Conservation (phyloP, 1,140 invertebrate species). For the Aleiodes sp. region DNA sequence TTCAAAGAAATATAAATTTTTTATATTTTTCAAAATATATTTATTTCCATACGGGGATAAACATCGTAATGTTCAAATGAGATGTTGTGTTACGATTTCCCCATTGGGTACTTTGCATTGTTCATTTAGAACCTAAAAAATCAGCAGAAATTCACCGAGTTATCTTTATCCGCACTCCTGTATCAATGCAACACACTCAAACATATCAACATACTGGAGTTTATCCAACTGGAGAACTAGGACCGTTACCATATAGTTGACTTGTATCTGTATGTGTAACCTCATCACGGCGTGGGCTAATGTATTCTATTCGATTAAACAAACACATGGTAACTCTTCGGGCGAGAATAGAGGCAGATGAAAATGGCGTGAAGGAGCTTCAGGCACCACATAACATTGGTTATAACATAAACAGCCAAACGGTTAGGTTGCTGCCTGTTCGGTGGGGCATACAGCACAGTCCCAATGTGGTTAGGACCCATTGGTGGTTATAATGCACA, state of each 20-base stretch:
- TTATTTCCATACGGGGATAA: too few relatives aligned
- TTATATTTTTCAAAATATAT: too few relatives aligned
- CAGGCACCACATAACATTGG: constrained; percentile 19
- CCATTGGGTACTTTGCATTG: too few relatives aligned
- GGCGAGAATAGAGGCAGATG: too few relatives aligned
- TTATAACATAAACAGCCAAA: neutral
- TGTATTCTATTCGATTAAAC: constrained; percentile 55
- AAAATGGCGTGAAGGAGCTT: constrained; percentile 30
- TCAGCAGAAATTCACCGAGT: too few relatives aligned
- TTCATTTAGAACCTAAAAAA: too few relatives aligned
- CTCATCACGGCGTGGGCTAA: constrained; percentile 47
- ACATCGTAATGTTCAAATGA: too few relatives aligned
- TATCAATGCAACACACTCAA: neutral
- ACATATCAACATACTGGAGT: neutral
- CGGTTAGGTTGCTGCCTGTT: neutral
- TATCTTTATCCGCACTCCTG: neutral
- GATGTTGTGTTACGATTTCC: too few relatives aligned
- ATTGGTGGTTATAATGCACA: constrained; percentile 32
- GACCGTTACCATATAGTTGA: constrained; percentile 15
- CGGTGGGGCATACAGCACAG: neutral
- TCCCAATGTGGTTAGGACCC: neutral
- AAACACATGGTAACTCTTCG: constrained; percentile 43
- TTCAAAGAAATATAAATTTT: too few relatives aligned
- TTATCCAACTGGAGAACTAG: too few relatives aligned
- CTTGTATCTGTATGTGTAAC: constrained; percentile 18